phyloP scores from a whole-genome alignment of 1,140 invertebrate genomes.

The Nomia melanderi region DNA sequence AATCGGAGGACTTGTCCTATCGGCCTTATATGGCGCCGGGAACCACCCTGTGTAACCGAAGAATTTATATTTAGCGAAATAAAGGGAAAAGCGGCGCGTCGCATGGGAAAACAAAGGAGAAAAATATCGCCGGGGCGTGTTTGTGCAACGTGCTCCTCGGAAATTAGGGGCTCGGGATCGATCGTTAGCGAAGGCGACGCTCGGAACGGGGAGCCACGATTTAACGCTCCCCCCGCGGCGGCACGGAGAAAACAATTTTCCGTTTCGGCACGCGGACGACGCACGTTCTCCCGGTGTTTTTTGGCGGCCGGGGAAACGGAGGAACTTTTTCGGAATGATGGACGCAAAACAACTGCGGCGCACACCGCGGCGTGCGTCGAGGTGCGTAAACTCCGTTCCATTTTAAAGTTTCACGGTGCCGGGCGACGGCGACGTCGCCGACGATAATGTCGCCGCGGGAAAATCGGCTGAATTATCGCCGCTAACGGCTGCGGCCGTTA shows the following conservation, averaged over 20 bases:
- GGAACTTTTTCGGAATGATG: slow-evolving; percentile 38
- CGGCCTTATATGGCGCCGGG: no score
- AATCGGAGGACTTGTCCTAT: no score
- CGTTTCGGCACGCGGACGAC: background rate
- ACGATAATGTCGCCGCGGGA: slow-evolving; percentile 11
- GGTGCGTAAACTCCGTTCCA: slow-evolving; percentile 21
- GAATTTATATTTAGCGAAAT: no score
- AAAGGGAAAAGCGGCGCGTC: no score
- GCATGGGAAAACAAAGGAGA: no score
- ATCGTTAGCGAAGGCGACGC: background rate
- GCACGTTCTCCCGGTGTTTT: background rate
- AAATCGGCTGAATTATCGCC: slow-evolving; percentile 36
- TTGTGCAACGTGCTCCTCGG: background rate
- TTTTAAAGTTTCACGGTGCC: slow-evolving; percentile 30
- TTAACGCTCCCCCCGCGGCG: background rate
- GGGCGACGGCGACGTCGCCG: background rate
- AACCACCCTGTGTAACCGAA: no score
- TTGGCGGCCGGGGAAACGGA: slow-evolving; percentile 8
- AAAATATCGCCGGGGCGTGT: no score
- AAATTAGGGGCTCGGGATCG: background rate
- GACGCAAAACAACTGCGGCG: slow-evolving; percentile 37
- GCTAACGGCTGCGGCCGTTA: background rate
- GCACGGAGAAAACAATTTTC: slow-evolving; percentile 17
- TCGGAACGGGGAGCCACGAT: background rate
- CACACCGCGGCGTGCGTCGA: background rate